Conservation (phyloP, 2,797 vertebrate species). For the Orientallactaga sibirica region DNA sequence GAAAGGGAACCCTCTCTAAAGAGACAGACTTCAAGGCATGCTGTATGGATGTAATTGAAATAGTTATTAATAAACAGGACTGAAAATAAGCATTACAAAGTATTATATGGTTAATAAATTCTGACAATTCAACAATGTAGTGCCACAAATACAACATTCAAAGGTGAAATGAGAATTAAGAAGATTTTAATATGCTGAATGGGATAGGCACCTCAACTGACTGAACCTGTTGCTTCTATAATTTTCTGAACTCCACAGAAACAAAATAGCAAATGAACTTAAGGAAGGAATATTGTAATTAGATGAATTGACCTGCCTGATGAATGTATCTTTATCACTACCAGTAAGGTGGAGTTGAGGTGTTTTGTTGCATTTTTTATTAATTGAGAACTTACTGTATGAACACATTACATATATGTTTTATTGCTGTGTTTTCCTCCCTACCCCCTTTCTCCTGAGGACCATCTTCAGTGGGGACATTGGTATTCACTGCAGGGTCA, state of each 20-base stretch:
- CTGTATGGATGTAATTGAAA: not conserved
- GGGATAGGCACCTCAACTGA: not conserved
- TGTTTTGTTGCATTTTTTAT: too few relatives aligned
- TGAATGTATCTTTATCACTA: not conserved
- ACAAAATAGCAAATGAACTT: not conserved
- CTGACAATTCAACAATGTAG: not conserved
- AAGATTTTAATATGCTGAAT: not conserved
- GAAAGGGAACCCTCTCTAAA: not conserved
- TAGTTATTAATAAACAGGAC: not conserved
- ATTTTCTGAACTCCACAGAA: not conserved
- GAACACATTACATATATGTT: too few relatives aligned
- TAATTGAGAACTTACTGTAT: too few relatives aligned
- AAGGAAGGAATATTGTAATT: not conserved
- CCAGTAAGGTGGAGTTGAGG: not conserved
- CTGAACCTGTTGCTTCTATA: not conserved
- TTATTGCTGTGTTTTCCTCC: too few relatives aligned
- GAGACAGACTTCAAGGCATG: not conserved
- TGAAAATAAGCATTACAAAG: conserved; percentile 1
- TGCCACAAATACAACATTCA: not conserved
- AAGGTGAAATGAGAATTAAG: conserved; percentile 17
- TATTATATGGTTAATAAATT: not conserved
- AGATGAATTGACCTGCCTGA: not conserved
- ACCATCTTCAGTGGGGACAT: too few relatives aligned
- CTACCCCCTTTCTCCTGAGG: too few relatives aligned
- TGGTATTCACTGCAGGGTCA: too few relatives aligned